These are phyloP conservation scores for Cantharis nigra DNA, from an alignment of 2,888 invertebrate genomes.

Conservation along the genomic window DNA sequence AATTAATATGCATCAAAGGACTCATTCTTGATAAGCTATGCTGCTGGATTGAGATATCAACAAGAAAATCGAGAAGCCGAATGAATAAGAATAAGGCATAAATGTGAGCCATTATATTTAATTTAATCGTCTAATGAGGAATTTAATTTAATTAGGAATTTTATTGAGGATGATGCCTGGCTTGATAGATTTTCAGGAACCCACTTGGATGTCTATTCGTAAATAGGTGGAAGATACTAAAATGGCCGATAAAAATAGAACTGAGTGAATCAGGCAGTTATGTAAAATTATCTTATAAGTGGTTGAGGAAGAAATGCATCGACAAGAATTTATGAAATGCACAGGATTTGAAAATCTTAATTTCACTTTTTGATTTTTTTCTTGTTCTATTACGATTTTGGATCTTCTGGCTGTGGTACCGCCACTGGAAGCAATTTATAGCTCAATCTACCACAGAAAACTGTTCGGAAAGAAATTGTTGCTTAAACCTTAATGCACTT, in stretches of 20 bases:
- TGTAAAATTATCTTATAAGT: not conserved
- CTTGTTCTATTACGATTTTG: too few species aligned
- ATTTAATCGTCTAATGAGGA: not conserved
- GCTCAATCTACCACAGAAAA: not conserved
- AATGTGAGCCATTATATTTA: not conserved
- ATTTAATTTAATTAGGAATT: not conserved
- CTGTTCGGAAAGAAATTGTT: not conserved
- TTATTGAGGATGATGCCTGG: not conserved
- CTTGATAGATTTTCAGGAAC: not conserved
- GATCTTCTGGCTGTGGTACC: too few species aligned
- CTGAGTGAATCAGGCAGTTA: not conserved
- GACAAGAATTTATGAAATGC: not conserved
- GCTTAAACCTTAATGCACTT: not conserved
- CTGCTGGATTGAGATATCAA: not conserved
- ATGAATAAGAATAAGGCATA: not conserved
- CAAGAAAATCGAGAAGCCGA: not conserved
- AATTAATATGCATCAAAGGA: slow-evolving; percentile 17
- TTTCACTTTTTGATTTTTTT: too few species aligned
- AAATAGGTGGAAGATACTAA: not conserved
- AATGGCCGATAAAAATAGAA: not conserved
- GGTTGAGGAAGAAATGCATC: not conserved
- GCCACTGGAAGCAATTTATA: not conserved
- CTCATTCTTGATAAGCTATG: not conserved
- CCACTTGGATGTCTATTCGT: not conserved
- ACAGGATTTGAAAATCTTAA: not conserved